Base-by-base conservation (phyloP, 2,888 invertebrate species). In the Anagyrus pseudococci region DNA sequence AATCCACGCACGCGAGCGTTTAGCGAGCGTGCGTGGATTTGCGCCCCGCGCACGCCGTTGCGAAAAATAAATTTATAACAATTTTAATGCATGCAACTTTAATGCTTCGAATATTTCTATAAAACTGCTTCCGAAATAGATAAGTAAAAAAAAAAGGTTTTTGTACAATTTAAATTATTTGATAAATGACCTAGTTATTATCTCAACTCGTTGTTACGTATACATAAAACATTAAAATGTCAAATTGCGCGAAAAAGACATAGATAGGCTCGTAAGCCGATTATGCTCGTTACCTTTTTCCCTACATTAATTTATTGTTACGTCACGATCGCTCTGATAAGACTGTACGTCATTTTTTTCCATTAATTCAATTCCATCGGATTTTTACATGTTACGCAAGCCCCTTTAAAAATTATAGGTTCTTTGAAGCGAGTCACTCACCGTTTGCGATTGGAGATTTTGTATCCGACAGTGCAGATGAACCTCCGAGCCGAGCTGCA, bases 391-490 rank as follows among this genome's bases (percentile, higher is more conserved):
- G 20, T 23, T 23, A 37, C n/a, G 19, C 22, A 20, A 23, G 17
- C 33, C 23, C 20, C 26, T 29, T 49, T 10, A 55, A 15, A n/a
- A n/a, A n/a, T n/a, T n/a, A n/a, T n/a, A n/a, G n/a, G n/a, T n/a
- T n/a, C n/a, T n/a, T n/a, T n/a, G n/a, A n/a, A n/a, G n/a, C n/a
- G n/a, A n/a, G n/a, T n/a, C 15, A 37, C 85, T 84, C 69, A 84
- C 85, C 77, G 82, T 83, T 23, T 77, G 69, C 72, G 81, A 79
- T 66, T 84, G 80, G 41, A 84, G 79, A 68, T 84, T 83, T 69
- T 83, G 83, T 67, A 85, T 84, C 69, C 82, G 77, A 72, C 85
- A 85, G 71, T 85, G 83, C 67, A 85, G 78, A 65, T 83, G 80
- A 26, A 84, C 82, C 54, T 82, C 78, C 37, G 82, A 80, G 10